A percentile compares a stretch with the other conserved stretches of the same genome.
Evolutionary conservation across 2,888 invertebrate genomes (phyloP).

Genomic region (Xanthia icteritia): DNA sequence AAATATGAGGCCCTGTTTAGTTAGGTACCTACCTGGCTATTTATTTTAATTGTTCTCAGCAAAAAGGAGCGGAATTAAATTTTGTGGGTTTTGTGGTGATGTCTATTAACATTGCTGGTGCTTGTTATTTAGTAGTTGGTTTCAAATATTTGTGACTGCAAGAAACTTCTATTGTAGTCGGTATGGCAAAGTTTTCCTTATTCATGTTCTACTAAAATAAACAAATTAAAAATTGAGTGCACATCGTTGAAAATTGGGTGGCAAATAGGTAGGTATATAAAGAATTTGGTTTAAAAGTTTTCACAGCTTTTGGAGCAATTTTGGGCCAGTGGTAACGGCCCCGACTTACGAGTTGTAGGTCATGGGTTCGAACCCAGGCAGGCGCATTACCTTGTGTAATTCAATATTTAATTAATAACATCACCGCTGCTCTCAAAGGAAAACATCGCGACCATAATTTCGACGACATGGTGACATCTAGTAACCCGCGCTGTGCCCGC

Average conservation of each 20-base stretch:
- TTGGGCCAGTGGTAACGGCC: no score
- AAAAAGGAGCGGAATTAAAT: constrained; percentile 38
- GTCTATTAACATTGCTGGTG: constrained; percentile 31
- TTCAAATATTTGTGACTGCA: not conserved
- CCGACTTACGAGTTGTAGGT: no score
- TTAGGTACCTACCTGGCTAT: constrained; percentile 34
- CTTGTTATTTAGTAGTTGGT: not conserved
- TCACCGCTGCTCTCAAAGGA: no score
- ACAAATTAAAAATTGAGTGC: not conserved
- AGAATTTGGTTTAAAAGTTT: not conserved
- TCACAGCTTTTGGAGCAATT: no score
- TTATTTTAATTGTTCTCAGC: constrained; percentile 56
- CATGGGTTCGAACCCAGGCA: no score
- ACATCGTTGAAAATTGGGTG: not conserved
- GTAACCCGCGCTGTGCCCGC: no score
- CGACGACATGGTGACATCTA: no score
- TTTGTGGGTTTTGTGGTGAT: constrained; percentile 23
- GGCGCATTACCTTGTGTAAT: no score
- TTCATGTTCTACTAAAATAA: not conserved
- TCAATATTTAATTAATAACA: no score
- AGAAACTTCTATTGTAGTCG: not conserved
- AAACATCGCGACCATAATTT: no score
- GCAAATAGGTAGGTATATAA: not conserved
- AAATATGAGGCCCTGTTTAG: constrained; percentile 57
- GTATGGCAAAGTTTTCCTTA: not conserved